These are phyloP conservation scores for Acleris cristana DNA, from an alignment of 2,888 invertebrate genomes.

Conservation along the genomic window DNA sequence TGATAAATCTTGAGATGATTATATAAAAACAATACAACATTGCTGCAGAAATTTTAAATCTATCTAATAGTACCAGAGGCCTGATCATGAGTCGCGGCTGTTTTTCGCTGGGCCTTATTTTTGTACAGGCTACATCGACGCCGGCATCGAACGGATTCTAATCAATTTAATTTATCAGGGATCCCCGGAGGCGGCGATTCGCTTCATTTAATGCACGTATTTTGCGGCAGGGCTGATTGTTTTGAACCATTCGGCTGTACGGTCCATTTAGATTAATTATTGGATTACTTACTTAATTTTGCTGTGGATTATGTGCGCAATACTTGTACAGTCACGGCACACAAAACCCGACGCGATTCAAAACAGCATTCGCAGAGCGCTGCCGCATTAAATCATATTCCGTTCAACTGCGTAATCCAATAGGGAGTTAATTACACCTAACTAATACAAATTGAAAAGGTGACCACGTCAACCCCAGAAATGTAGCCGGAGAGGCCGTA, in stretches of 20 bases:
- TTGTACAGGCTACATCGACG: conserved; percentile 74
- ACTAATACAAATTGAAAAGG: conserved; percentile 40
- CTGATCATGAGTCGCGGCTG: conserved; percentile 59
- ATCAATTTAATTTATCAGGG: conserved; percentile 84
- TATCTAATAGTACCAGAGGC: conserved; percentile 48
- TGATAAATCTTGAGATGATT: too few relatives aligned
- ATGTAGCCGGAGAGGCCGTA: conserved; percentile 45
- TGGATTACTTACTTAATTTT: conserved; percentile 84
- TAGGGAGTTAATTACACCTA: conserved; percentile 35
- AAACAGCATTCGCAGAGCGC: conserved; percentile 24
- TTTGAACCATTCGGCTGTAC: conserved; percentile 83
- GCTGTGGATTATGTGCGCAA: conserved; percentile 69
- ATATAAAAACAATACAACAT: too few relatives aligned
- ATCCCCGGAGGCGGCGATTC: conserved; percentile 82
- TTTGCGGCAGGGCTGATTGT: conserved; percentile 83
- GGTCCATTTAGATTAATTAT: conserved; percentile 84
- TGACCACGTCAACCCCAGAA: conserved; percentile 50
- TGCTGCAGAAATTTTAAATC: too few relatives aligned
- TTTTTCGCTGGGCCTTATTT: conserved; percentile 80
- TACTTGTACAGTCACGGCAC: conserved; percentile 43
- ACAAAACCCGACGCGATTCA: conserved; percentile 11
- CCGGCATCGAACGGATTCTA: conserved; percentile 81
- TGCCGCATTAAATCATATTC: conserved; percentile 32
- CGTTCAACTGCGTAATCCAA: conserved; percentile 34
- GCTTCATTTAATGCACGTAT: conserved; percentile 84